Conservation (phyloP, 2,113 vertebrate species). For the Leucosticte australis region DNA sequence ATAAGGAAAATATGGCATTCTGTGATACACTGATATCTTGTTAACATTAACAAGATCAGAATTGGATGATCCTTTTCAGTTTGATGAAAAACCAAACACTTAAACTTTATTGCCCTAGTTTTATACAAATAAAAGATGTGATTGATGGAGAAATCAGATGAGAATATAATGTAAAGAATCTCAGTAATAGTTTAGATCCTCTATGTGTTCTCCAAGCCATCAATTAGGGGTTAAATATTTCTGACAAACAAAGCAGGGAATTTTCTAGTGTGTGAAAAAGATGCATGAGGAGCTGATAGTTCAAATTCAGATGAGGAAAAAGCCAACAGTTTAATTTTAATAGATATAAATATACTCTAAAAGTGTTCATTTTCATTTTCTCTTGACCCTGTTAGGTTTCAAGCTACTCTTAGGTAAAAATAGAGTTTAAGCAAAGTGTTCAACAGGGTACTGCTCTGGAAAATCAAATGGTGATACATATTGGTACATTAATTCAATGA, state of each 20-base stretch:
- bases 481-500: background rate
- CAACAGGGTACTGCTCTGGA: background rate
- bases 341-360: background rate
- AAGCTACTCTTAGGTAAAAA: background rate
- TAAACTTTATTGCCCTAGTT: background rate
- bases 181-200: background rate
- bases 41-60: background rate
- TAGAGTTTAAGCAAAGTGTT: background rate
- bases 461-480: background rate
- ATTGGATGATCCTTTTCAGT: background rate
- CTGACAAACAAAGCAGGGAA: background rate
- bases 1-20: fast-evolving
- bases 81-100: background rate
- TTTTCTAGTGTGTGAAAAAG: background rate
- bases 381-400: background rate
- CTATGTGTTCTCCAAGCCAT: background rate
- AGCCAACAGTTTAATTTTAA: background rate
- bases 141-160: background rate
- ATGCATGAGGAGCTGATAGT: background rate
- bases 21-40: background rate
- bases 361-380: background rate
- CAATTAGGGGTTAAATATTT: background rate
- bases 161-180: background rate
- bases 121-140: background rate
- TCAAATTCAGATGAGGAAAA: background rate